Percentiles rank a stretch among this genome's conserved stretches.
These are phyloP conservation scores for Diabrotica balteata DNA, from an alignment of 2,888 invertebrate genomes.

Conservation along the genomic window DNA sequence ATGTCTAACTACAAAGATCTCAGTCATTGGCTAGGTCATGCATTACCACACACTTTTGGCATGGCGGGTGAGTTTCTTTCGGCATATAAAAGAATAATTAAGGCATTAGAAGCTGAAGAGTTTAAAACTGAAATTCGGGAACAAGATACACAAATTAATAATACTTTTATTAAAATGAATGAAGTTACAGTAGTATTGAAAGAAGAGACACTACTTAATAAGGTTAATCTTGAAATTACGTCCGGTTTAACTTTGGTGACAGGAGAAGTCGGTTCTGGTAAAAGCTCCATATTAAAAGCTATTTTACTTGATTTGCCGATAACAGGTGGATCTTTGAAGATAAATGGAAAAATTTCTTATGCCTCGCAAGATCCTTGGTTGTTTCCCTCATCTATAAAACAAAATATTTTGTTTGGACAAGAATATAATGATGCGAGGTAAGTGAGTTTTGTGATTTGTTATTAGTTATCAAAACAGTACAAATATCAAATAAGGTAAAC, in stretches of 20 bases:
- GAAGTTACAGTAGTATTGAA: constrained; percentile 43
- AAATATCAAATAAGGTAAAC: too few relatives aligned
- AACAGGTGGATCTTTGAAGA: constrained; percentile 55
- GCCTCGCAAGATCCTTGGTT: constrained; percentile 71
- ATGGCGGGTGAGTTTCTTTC: constrained; percentile 80
- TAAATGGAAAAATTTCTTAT: constrained; percentile 65
- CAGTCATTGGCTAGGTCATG: constrained; percentile 84
- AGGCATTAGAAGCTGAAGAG: constrained; percentile 67
- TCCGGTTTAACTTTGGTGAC: constrained; percentile 63
- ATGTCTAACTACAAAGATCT: constrained; percentile 37
- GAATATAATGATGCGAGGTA: constrained; percentile 25
- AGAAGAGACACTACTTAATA: constrained; percentile 55
- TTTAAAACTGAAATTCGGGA: constrained; percentile 66
- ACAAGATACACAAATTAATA: constrained; percentile 37
- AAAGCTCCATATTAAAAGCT: constrained; percentile 60
- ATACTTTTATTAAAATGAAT: constrained; percentile 41
- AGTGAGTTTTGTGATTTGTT: not conserved
- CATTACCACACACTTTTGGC: constrained; percentile 84
- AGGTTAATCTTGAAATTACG: constrained; percentile 48
- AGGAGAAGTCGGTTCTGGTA: constrained; percentile 73
- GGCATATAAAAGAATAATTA: constrained; percentile 73
- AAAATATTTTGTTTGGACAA: constrained; percentile 69
- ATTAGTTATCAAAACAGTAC: too few relatives aligned
- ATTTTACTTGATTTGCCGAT: constrained; percentile 58
- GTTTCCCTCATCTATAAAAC: constrained; percentile 68